Base-by-base conservation (phyloP, 2,113 vertebrate genomes). In the Cichladusa arquata region DNA sequence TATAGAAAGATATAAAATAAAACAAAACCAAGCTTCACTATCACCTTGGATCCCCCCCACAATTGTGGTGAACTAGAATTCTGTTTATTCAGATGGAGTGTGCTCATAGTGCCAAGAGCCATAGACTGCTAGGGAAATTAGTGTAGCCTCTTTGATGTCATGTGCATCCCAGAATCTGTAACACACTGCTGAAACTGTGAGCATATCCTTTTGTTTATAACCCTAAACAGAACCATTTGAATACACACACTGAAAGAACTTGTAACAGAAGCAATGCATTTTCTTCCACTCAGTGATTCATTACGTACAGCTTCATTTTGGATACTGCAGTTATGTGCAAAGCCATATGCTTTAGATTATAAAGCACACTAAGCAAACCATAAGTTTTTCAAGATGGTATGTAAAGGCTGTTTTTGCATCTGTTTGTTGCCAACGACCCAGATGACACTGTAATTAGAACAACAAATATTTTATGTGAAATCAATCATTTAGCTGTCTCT, bases 81-180 rank as follows among this genome's bases (percentile, higher is more conserved):
- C 97, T 98, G 98, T 99, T 99, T 99, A 98, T 97, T 98, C 98
- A 98, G 98, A 98, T 98, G 98, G 97, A 98, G 97, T 88, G 89
- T 93, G 97, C 85, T 97, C 86, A 78, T 78, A 95, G 94, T 97
- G 98, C 98, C 98, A 98, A 98, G 98, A 98, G 94, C 96, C 97
- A 97, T 95, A 96, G 97, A 97, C 97, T 98, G 98, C 97, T 96
- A 97, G 97, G 96, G 97, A 98, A 98, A 98, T 98, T 97, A 98
- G 96, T 94, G 97, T 91, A 96, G 96, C 90, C 78, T 92, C 98
- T 99, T 99, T 99, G 98, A 99, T 99, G 98, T 98, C 98, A 98
- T 98, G 97, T 98, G 98, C 98, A 98, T 97, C 97, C 98, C 98
- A 99, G 98, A 98, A 97, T 97, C 94, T 90, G 95, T 96, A 98